These are phyloP conservation scores for Limnodromus scolopaceus DNA, from an alignment of 2,797 vertebrate species.

Conservation along the genomic window DNA sequence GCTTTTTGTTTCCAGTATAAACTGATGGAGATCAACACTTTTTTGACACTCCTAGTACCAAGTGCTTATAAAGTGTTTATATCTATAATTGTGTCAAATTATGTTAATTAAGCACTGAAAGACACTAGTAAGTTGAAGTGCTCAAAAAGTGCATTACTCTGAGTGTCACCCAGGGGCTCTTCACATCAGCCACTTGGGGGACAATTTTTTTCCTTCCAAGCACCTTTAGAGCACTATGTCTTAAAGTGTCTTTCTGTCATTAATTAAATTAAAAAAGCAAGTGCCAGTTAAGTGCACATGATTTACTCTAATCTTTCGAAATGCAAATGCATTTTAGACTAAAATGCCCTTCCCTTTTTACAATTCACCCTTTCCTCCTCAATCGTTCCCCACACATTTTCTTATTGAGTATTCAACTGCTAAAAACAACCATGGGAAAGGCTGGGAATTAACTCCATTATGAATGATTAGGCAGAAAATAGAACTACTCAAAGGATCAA, in stretches of 20 bases:
- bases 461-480: background rate
- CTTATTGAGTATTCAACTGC: background rate
- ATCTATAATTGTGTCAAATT: conserved; percentile 77
- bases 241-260: conserved; percentile 68
- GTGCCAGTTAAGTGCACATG: conserved; percentile 43
- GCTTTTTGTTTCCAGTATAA: conserved; percentile 60
- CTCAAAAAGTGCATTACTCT: conserved; percentile 76
- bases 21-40: conserved; percentile 73
- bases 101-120: conserved; percentile 77
- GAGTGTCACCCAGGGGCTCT: conserved; percentile 72
- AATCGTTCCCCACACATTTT: background rate
- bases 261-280: conserved; percentile 74
- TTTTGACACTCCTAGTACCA: conserved; percentile 72
- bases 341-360: conserved; percentile 29
- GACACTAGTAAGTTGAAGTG: conserved; percentile 75
- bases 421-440: background rate
- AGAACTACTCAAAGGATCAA: background rate
- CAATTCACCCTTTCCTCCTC: background rate
- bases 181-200: conserved; percentile 65
- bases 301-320: conserved; percentile 53
- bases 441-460: background rate
- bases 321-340: conserved; percentile 27
- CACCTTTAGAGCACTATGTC: conserved; percentile 54
- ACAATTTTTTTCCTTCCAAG: conserved; percentile 59
- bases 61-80: conserved; percentile 79